Evolutionary conservation across 1,140 invertebrate genomes (phyloP).

Genomic region (Microplitis demolitor): DNA sequence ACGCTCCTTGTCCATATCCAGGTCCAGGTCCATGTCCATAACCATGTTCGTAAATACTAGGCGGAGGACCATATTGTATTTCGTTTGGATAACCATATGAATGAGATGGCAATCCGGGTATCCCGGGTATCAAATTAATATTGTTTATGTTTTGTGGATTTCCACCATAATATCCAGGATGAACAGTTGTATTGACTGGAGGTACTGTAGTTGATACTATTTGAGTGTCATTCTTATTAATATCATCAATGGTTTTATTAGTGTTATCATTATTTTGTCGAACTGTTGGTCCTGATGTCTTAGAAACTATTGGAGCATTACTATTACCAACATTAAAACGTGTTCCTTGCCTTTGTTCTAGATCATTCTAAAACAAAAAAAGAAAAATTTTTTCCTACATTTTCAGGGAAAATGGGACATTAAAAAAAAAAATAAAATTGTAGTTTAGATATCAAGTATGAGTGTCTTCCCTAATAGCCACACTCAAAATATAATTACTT

Average conservation of each 20-base stretch:
- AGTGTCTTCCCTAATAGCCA: too few relatives aligned
- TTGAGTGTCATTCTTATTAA: not conserved
- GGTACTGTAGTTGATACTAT: constrained; percentile 5
- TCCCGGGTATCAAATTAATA: constrained; percentile 28
- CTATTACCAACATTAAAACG: too few relatives aligned
- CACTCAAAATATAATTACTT: too few relatives aligned
- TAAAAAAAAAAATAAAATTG: too few relatives aligned
- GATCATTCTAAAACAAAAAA: not conserved
- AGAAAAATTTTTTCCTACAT: constrained; percentile 9
- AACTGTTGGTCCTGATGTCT: not conserved
- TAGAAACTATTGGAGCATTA: not conserved
- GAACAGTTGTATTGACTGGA: not conserved
- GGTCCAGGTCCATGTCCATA: not conserved
- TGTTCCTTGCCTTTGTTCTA: not conserved
- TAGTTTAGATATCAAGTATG: too few relatives aligned
- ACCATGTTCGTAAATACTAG: not conserved
- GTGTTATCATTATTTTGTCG: not conserved
- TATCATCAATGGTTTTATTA: not conserved
- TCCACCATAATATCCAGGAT: constrained; percentile 9
- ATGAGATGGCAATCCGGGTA: constrained; percentile 9
- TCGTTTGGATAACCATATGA: constrained; percentile 8
- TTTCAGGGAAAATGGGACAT: too few relatives aligned
- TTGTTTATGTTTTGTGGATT: not conserved
- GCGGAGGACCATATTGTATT: not conserved
- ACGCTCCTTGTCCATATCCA: not conserved